Evolutionary conservation across 2,113 vertebrate species (phyloP), one percentile per base, ranked within the genome.

Genomic region (Diphyllodes magnificus): DNA sequence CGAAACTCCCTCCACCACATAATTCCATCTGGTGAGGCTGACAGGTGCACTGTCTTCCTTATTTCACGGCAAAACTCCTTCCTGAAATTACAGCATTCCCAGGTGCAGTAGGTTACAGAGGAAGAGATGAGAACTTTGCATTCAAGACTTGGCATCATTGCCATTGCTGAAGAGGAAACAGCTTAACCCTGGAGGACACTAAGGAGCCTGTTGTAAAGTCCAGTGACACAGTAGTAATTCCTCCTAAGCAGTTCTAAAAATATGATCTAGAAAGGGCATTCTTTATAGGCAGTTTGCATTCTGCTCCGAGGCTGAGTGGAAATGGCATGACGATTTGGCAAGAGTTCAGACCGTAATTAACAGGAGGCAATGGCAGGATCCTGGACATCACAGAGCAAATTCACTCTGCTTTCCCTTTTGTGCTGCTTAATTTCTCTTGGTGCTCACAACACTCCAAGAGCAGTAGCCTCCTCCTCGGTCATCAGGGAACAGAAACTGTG

Each of bases 231-330:
- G 72, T 39, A 96, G 60, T 90, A 90, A 92, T 64, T 95, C 82
- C 60, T 88, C 82, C 86, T 90, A 93, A 94, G 76, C 82, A 94
- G 87, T 86, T 95, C 88, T 96, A 88, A 93, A 96, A 86, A 86
- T 92, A 94, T 82, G 75, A 96, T 71, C 85, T 70, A 82, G 79
- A 94, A 93, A 96, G 92, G 76, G 42, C 85, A 83, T 68, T 77
- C 75, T 83, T 90, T 68, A 95, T 7, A 64, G 82, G 75, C 87
- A 78, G 82, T 85, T 90, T 93, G 80, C 72, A 92, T 93, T 92
- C 85, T 95, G 90, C 79, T 94, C 85, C 5, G 14, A 94, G 88
- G 92, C 79, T 71, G 56, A 92, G 71, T 68, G 79, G 82, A 96
- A 95, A 86, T 37, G 79, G 87, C 87, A 86, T 11, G 60, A 92